Base-by-base conservation (phyloP, 2,888 invertebrate genomes). In the Chromoteleia sp. region DNA sequence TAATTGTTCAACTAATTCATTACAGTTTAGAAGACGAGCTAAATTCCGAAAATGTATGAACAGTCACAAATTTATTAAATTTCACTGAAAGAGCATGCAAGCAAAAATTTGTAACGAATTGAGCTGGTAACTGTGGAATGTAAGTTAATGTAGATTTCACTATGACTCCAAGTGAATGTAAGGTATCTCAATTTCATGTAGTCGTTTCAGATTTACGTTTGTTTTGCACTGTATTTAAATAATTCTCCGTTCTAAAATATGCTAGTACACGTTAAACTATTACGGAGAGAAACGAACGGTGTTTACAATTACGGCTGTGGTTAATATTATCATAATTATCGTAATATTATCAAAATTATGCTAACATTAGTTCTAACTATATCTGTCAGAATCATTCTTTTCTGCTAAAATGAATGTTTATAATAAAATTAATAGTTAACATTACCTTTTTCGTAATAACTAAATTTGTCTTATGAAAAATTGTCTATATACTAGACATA, bases 141-240 rank as follows among this genome's bases (percentile, higher is more conserved):
- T 59, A 41, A 43, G 59, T 59, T 59, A 41, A 59, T 43, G 29
- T 41, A 14, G 12, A 29, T 41, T 59, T 43, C 10, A 17, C 10
- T 43, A 12, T 43, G 43, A 25, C 14, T 41, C 41, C 7, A 41
- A 59, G 41, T 41, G 59, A 59, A 59, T 59, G 59, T 59, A 25
- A 59, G 41, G 59, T 59, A 59, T 59, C 43, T 59, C 59, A 59
- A 59, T 59, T 59, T 19, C 43, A 41, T 43, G 19, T 12, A 59
- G 59, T 59, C 41, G 29, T 41, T 59, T 41, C 41, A 58, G 58
- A 58, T 58, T 58, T 58, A 25, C 58, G 10, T 41, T 59, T 59
- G 41, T 59, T 54, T 59, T 41, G 14, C 15, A 29, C 3, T 59
- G 25, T 29, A 59, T 41, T 41, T 41, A 59, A 39, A 39, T 39